Evolutionary conservation across 2,113 vertebrate species (phyloP).

Genomic region (Ia io): DNA sequence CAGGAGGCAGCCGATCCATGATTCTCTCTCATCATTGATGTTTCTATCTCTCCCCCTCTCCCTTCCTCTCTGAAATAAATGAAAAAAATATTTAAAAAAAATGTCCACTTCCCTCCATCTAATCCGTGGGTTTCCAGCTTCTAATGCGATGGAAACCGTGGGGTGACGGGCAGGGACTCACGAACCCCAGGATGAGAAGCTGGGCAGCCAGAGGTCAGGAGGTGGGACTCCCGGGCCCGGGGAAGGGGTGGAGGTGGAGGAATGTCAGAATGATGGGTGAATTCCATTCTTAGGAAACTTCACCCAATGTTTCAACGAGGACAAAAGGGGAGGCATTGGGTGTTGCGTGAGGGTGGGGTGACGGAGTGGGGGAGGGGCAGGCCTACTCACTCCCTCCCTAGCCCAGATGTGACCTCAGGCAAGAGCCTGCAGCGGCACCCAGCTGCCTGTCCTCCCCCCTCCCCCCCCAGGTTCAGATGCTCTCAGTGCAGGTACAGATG

Average conservation of each 20-base stretch:
- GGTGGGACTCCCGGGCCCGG: neutral
- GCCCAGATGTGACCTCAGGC: neutral
- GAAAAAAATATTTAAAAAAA: neutral
- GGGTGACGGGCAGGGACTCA: neutral
- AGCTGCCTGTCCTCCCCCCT: neutral
- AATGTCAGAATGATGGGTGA: neutral
- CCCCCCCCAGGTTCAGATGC: neutral
- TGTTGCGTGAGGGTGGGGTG: no score
- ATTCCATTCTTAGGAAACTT: neutral
- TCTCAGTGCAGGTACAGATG: neutral
- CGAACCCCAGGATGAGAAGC: neutral
- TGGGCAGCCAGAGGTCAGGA: neutral
- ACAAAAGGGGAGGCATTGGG: neutral
- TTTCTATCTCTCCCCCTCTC: no score
- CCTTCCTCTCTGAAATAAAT: no score
- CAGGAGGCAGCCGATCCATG: no score
- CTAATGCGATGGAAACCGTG: neutral
- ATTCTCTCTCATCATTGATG: no score
- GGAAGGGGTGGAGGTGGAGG: neutral
- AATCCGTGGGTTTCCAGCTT: neutral
- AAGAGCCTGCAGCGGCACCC: neutral
- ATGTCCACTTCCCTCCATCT: neutral
- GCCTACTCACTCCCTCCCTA: rapidly evolving
- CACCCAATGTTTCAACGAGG: neutral
- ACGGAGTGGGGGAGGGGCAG: neutral